Percentiles rank a stretch among this genome's conserved stretches.
These are phyloP conservation scores for Carassius carassius DNA, from an alignment of 2,113 vertebrate genomes.

Conservation along the genomic window DNA sequence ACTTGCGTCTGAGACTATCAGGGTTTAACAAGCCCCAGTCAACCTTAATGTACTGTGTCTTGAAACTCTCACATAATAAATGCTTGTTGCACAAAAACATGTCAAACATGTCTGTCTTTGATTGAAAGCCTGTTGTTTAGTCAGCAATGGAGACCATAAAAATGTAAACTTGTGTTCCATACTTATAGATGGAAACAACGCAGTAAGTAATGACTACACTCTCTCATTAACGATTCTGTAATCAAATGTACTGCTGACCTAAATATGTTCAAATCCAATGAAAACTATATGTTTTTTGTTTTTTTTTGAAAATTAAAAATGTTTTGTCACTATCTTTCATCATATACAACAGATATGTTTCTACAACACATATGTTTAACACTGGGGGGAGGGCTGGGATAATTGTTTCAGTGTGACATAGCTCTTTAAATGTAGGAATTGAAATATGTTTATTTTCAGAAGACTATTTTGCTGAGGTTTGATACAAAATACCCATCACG, in stretches of 20 bases:
- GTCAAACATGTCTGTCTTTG: not conserved
- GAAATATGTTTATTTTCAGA: not conserved
- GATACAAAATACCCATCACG: not conserved
- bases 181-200: not conserved
- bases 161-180: not conserved
- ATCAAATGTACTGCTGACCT: not conserved
- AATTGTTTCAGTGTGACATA: not conserved
- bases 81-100: slow-evolving; percentile 13
- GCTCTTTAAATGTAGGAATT: not conserved
- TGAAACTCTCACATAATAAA: not conserved
- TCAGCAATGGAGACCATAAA: not conserved
- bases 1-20: not conserved
- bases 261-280: not conserved
- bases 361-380: not conserved
- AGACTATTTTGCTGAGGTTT: not conserved
- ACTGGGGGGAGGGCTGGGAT: too few species aligned
- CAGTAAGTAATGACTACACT: not conserved
- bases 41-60: not conserved
- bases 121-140: not conserved
- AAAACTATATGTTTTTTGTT: not conserved
- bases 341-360: not conserved
- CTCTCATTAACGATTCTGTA: not conserved
- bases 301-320: not conserved
- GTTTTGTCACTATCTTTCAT: not conserved
- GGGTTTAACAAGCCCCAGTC: not conserved